phyloP scores from a whole-genome alignment of 2,888 invertebrate species.

The Metacarcinus magister region DNA sequence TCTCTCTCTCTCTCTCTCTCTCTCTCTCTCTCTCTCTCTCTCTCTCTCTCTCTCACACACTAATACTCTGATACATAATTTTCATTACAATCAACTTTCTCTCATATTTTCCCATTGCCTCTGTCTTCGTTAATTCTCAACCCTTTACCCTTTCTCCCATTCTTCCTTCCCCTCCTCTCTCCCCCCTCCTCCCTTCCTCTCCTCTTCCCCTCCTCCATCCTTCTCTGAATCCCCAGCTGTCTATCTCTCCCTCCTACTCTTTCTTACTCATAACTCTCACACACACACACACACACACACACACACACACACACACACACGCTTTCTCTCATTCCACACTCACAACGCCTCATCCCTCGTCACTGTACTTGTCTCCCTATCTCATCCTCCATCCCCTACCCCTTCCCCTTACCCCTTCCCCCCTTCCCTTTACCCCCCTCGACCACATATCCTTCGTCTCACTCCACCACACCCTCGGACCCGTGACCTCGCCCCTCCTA shows the following conservation, averaged over 20 bases:
- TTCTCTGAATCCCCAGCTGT: not conserved
- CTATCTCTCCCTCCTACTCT: not conserved
- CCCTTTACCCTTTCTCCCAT: not conserved
- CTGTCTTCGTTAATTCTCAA: not conserved
- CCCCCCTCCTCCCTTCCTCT: not conserved
- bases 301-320: slow-evolving; percentile 14
- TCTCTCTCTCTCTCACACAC: not conserved
- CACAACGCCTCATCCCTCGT: not conserved
- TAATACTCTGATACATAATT: not conserved
- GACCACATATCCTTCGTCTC: not conserved
- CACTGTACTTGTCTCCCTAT: not conserved
- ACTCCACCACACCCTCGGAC: slow-evolving; percentile 7
- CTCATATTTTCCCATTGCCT: slow-evolving; percentile 37
- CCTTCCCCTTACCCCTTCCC: not conserved
- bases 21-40: slow-evolving; percentile 26
- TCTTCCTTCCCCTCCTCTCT: not conserved
- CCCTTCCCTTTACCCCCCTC: not conserved
- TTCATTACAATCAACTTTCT: not conserved
- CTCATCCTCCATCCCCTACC: not conserved
- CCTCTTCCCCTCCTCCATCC: not conserved
- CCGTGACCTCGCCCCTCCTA: not conserved
- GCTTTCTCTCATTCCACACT: slow-evolving; percentile 36
- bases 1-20: slow-evolving; percentile 34
- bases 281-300: slow-evolving; percentile 50
- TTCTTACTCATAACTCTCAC: not conserved